These are phyloP conservation scores for Carassius auratus DNA, from an alignment of 2,113 vertebrate genomes.

Conservation along the genomic window DNA sequence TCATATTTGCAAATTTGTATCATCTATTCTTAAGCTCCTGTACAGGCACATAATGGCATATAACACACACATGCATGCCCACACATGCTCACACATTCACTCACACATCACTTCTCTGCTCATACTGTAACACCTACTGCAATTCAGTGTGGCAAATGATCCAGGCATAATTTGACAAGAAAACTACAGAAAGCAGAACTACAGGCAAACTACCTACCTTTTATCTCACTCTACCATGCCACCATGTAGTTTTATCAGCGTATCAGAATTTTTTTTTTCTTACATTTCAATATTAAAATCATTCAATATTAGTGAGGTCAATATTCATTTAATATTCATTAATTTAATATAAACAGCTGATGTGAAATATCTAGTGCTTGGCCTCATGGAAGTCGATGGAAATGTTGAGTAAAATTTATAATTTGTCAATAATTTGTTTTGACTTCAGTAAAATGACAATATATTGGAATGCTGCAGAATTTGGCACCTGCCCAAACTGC, in stretches of 20 bases:
- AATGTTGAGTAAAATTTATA: not conserved
- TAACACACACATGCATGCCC: not conserved
- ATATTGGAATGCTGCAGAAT: not conserved
- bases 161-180: not conserved
- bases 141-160: not conserved
- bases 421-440: not conserved
- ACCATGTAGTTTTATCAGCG: not conserved
- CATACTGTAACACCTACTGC: not conserved
- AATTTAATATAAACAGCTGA: not conserved
- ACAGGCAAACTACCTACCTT: not conserved
- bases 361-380: not conserved
- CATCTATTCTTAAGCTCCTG: not conserved
- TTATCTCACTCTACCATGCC: not conserved
- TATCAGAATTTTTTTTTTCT: not conserved
- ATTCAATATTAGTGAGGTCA: not conserved
- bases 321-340: not conserved
- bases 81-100: constrained; percentile 9
- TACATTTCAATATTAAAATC: not conserved
- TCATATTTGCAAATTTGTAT: no score
- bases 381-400: not conserved
- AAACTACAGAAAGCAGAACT: not conserved
- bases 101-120: constrained; percentile 7
- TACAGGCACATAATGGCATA: not conserved
- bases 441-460: not conserved
- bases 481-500: no score